Conservation (phyloP, 1,140 invertebrate genomes). For the Calosoma granatense region DNA sequence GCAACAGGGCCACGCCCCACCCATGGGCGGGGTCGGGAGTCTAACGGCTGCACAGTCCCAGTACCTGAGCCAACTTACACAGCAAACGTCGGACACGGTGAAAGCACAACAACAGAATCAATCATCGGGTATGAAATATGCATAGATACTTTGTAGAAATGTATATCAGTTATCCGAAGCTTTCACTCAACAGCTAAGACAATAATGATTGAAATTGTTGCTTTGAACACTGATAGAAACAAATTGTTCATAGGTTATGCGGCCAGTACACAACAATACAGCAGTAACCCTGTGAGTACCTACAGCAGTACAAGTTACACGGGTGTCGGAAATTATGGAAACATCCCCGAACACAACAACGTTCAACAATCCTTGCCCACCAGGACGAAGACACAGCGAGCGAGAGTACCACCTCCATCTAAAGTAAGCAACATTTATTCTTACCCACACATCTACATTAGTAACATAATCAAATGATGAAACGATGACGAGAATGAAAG, state of each 20-base stretch:
- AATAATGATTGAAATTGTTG: no score
- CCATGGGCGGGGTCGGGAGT: constrained; percentile 28
- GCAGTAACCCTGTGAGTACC: not conserved
- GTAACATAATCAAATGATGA: constrained; percentile 10
- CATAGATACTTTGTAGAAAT: no score
- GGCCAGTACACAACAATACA: not conserved
- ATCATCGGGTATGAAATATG: not conserved
- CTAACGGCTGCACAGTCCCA: constrained; percentile 60
- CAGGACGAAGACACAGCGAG: constrained; percentile 59
- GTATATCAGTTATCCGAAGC: no score
- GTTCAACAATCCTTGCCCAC: constrained; percentile 37
- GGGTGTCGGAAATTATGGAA: constrained; percentile 10
- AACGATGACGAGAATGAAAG: constrained; percentile 15
- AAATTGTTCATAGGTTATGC: not conserved
- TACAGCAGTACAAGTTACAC: constrained; percentile 17
- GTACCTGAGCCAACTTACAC: constrained; percentile 57
- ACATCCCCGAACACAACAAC: constrained; percentile 23
- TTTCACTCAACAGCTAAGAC: no score
- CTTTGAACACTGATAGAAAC: no score
- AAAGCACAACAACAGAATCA: constrained; percentile 35
- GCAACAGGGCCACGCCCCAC: constrained; percentile 17
- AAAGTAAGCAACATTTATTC: constrained; percentile 52
- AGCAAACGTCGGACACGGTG: constrained; percentile 53
- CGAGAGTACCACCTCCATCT: constrained; percentile 80
- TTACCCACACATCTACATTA: not conserved